A percentile compares a stretch with the other conserved stretches of the same genome.
phyloP scores from a whole-genome alignment of 2,888 invertebrate genomes.

The Cheilosia soror region DNA sequence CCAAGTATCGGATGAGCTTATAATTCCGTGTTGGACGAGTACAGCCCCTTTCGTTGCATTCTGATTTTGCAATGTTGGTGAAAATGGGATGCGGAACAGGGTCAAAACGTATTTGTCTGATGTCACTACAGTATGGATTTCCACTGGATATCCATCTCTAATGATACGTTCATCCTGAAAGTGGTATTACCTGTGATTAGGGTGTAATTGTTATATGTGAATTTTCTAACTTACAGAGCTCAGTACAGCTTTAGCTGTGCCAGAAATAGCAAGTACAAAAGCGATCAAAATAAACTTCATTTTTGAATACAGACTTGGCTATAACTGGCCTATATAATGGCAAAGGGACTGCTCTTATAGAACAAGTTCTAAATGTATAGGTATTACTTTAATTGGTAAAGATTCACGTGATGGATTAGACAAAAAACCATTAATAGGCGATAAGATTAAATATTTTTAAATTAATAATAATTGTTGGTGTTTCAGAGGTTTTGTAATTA shows the following conservation, averaged over 20 bases:
- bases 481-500: too few relatives aligned
- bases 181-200: too few relatives aligned
- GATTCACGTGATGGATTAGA: too few relatives aligned
- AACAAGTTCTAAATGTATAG: neutral
- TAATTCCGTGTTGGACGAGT: slow-evolving; percentile 89
- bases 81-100: slow-evolving; percentile 77
- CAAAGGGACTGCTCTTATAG: neutral
- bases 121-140: slow-evolving; percentile 72
- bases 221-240: slow-evolving; percentile 31
- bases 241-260: neutral
- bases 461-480: too few relatives aligned
- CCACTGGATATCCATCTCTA: slow-evolving; percentile 77
- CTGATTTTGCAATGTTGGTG: slow-evolving; percentile 66
- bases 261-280: neutral
- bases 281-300: neutral
- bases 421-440: too few relatives aligned
- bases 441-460: too few relatives aligned
- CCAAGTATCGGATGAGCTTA: slow-evolving; percentile 90
- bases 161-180: slow-evolving; percentile 79
- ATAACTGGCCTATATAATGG: neutral
- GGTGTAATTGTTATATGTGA: neutral
- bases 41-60: slow-evolving; percentile 80
- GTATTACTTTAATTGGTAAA: too few relatives aligned
- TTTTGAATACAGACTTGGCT: neutral
- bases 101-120: slow-evolving; percentile 75